A percentile compares a stretch with the other conserved stretches of the same genome.
Conservation (phyloP, 2,113 vertebrate species). For the Progne subis region DNA sequence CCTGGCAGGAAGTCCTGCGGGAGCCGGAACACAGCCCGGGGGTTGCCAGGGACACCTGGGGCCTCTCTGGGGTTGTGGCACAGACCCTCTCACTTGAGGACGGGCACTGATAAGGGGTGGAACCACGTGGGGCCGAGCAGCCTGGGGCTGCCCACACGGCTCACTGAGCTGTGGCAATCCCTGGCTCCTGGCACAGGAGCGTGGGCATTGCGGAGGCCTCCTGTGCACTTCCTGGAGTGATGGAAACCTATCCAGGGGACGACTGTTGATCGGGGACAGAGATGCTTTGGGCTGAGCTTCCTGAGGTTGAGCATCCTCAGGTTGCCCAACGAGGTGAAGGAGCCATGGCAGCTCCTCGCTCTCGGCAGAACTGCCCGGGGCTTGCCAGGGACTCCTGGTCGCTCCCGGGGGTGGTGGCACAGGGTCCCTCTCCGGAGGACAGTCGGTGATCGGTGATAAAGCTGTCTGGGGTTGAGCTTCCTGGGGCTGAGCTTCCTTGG, state of each 20-base stretch:
- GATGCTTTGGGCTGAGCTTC: not conserved
- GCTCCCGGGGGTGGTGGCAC: accelerated
- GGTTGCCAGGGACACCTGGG: not conserved
- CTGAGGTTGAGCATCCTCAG: not conserved
- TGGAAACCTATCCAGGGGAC: not conserved
- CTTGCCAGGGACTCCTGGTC: not conserved
- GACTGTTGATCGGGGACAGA: not conserved
- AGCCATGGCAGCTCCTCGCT: not conserved
- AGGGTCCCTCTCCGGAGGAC: no score
- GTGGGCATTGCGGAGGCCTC: not conserved
- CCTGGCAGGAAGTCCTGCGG: not conserved
- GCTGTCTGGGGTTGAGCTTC: not conserved
- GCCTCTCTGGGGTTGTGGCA: not conserved
- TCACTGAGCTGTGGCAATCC: not conserved
- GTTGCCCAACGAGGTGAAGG: not conserved
- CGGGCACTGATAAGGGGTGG: accelerated
- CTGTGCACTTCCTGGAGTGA: accelerated
- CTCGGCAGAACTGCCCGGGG: accelerated
- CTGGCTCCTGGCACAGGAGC: not conserved
- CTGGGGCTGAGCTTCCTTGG: not conserved
- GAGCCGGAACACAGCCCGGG: not conserved
- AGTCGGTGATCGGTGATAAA: accelerated
- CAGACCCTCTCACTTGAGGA: not conserved
- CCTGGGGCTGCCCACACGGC: not conserved
- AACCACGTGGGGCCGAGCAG: not conserved